Evolutionary conservation across 2,888 invertebrate species (phyloP).

Genomic region (Pediacus dermestoides): DNA sequence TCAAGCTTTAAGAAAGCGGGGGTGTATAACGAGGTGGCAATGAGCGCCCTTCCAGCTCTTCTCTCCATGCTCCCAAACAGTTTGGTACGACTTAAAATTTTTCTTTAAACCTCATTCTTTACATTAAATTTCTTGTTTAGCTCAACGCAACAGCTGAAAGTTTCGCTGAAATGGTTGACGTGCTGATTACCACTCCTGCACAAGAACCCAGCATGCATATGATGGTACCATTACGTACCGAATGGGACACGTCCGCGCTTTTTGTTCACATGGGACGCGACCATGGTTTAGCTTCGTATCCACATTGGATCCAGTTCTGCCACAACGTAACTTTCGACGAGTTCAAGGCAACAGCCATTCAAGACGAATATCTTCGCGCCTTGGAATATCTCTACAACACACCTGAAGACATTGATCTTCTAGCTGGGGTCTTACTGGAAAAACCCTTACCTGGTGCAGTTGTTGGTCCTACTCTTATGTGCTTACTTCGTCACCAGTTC

Average conservation of each 20-base stretch:
- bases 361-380: slow-evolving; percentile 58
- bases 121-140: no score
- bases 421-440: slow-evolving; percentile 81
- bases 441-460: slow-evolving; percentile 73
- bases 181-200: slow-evolving; percentile 63
- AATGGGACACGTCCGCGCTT: slow-evolving; percentile 52
- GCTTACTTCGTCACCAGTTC: slow-evolving; percentile 80
- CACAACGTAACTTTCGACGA: slow-evolving; percentile 52
- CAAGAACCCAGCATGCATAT: slow-evolving; percentile 59
- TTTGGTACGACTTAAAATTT: no score
- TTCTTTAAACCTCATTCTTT: slow-evolving; percentile 6
- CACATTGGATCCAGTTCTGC: slow-evolving; percentile 65
- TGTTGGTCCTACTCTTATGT: slow-evolving; percentile 86
- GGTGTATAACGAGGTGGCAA: slow-evolving; percentile 72
- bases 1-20: slow-evolving; percentile 78
- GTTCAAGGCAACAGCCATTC: slow-evolving; percentile 56
- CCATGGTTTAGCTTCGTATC: slow-evolving; percentile 76
- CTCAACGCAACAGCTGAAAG: slow-evolving; percentile 55
- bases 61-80: slow-evolving; percentile 70
- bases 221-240: slow-evolving; percentile 43
- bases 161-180: slow-evolving; percentile 55
- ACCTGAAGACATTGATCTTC: slow-evolving; percentile 77
- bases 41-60: slow-evolving; percentile 69
- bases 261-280: slow-evolving; percentile 68
- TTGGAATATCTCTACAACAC: slow-evolving; percentile 66